These are phyloP conservation scores for Sinocyclocheilus rhinocerous DNA, from an alignment of 2,113 vertebrate genomes.

Conservation along the genomic window DNA sequence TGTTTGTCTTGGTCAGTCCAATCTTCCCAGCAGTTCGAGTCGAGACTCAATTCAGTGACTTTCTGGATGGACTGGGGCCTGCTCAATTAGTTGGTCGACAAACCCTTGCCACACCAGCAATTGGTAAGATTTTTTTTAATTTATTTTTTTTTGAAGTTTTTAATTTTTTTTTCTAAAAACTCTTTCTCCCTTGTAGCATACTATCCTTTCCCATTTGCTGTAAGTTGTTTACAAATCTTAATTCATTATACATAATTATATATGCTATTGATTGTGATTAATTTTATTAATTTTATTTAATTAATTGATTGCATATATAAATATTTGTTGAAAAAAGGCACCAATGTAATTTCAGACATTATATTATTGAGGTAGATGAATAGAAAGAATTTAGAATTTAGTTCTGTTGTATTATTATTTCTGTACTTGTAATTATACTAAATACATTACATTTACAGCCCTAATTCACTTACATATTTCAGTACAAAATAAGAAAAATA, in stretches of 20 bases:
- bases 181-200: background rate
- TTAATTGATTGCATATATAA: background rate
- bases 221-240: background rate
- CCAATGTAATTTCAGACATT: background rate
- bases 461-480: background rate
- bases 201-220: background rate
- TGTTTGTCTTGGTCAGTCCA: conserved; percentile 73
- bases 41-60: conserved; percentile 97
- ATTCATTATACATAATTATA: background rate
- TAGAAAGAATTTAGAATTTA: background rate
- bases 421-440: background rate
- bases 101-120: conserved; percentile 94
- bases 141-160: background rate
- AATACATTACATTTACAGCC: background rate
- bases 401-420: no score
- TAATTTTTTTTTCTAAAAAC: background rate
- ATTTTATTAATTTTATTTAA: background rate
- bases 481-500: background rate
- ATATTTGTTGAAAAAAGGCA: background rate
- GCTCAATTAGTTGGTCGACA: conserved; percentile 96
- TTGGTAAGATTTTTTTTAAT: conserved; percentile 80
- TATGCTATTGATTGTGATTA: background rate
- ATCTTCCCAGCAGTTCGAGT: conserved; percentile 94
- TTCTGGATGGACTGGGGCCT: conserved; percentile 94
- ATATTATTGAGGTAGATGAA: background rate